Base-by-base conservation (phyloP, 2,888 invertebrate species). In the Leptopilina drosophilae region DNA sequence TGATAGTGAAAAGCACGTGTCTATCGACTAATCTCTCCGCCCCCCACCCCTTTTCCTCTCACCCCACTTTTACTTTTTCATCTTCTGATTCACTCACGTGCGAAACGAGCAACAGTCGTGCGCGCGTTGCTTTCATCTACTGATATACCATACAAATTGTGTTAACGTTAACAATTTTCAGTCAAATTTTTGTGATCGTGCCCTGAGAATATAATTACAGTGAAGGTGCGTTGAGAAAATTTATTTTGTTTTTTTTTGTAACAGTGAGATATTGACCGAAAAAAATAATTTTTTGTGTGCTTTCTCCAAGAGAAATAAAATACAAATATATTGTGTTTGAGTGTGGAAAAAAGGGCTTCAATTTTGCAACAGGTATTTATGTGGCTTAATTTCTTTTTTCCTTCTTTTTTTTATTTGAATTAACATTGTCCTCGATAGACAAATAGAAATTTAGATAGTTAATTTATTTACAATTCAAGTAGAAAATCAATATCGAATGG, bases 101-200 rank as follows among this genome's bases (percentile, higher is more conserved):
- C 69, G 69, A 73, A 73, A 53, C 33, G n/a, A 73, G 69, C 69
- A 73, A 73, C 69, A 73, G 69, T 73, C 69, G 69, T 73, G 53
- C 56, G 69, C 69, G 69, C 69, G 53, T 53, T 69, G 7, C 53
- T 56, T 46, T n/a, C 14, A 53, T 33, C 53, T 26, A n/a, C 64
- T 53, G 49, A 33, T 49, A 49, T 49, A 49, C 49, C 49, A 2
- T 49, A 49, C 12, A 49, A 49, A 20, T 20, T 20, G 12, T 49
- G 14, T 12, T 73, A 53, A 53, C 7, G 6, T 7, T 12, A n/a
- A 69, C 12, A 33, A 7, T 1, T 42, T 69, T 11, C 7, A 9
- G 42, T n/a, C 14, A 14, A 14, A 73, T 26, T 33, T 20, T 73
- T 73, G 69, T 73, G 69, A 53, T 53, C 53, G 56, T 14, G 69